Percentiles rank a stretch among this genome's conserved stretches.
phyloP scores from a whole-genome alignment of 1,140 invertebrate genomes.

The Popillia japonica region DNA sequence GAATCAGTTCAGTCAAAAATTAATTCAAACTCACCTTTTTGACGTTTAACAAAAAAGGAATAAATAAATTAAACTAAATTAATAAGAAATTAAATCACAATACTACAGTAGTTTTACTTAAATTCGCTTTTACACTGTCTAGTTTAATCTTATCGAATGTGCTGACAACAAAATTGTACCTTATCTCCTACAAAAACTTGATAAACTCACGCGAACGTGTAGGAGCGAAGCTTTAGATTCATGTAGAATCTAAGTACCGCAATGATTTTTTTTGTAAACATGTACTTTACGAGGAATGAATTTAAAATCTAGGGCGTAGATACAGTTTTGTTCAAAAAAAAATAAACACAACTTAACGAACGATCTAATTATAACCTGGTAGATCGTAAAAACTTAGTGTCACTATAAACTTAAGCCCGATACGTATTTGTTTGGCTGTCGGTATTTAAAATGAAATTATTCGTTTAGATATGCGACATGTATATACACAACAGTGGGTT shows the following conservation, averaged over 20 bases:
- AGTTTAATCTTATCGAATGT: conserved; percentile 8
- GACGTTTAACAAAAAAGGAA: too few species aligned
- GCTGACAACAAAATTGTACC: conserved; percentile 29
- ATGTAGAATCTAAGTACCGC: too few species aligned
- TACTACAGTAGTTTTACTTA: not conserved
- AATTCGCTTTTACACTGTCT: not conserved
- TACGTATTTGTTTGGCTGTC: not conserved
- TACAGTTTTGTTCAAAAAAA: not conserved
- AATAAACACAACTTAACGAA: not conserved
- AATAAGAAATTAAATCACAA: not conserved
- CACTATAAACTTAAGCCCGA: not conserved
- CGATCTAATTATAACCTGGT: not conserved
- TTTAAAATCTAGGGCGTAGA: not conserved
- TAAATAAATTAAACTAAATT: too few species aligned
- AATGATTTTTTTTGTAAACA: not conserved
- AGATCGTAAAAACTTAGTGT: not conserved
- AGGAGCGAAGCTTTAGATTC: not conserved
- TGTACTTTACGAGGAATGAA: not conserved
- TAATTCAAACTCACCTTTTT: too few species aligned
- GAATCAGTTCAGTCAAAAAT: too few species aligned
- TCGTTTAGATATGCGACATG: not conserved
- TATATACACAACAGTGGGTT: not conserved
- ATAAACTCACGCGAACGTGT: not conserved
- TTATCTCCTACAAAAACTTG: conserved; percentile 8
- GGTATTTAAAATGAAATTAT: conserved; percentile 9